Conservation (phyloP, 2,113 vertebrate genomes). For the Sapajus apella region DNA sequence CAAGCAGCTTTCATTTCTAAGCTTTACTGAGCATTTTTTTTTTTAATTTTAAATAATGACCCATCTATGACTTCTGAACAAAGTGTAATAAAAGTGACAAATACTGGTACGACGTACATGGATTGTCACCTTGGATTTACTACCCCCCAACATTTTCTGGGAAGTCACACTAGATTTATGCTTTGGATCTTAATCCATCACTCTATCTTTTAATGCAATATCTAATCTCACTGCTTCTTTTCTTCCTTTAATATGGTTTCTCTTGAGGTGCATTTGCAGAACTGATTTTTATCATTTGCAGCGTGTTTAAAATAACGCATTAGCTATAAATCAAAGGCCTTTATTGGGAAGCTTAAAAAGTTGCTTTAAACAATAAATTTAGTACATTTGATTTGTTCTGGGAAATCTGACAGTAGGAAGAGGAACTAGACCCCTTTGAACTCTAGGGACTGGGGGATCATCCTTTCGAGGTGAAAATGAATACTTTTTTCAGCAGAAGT, state of each 20-base stretch:
- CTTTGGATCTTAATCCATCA: slow-evolving; percentile 61
- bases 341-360: slow-evolving; percentile 46
- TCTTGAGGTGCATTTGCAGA: background rate
- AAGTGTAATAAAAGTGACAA: slow-evolving; percentile 76
- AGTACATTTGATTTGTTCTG: background rate
- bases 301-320: background rate
- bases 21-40: slow-evolving; percentile 43
- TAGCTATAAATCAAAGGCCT: slow-evolving; percentile 52
- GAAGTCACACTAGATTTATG: slow-evolving; percentile 42
- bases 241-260: background rate
- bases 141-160: slow-evolving; percentile 55
- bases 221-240: slow-evolving; percentile 49
- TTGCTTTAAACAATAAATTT: slow-evolving; percentile 39
- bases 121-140: slow-evolving; percentile 73
- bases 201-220: slow-evolving; percentile 68
- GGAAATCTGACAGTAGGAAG: background rate
- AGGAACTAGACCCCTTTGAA: background rate
- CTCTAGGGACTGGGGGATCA: background rate
- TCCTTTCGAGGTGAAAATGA: background rate
- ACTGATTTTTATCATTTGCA: slow-evolving; percentile 62
- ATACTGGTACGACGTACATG: slow-evolving; percentile 20
- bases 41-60: slow-evolving; percentile 58
- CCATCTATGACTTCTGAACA: slow-evolving; percentile 64
- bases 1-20: slow-evolving; percentile 36
- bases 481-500: background rate